A percentile compares a stretch with the other conserved stretches of the same genome.
Conservation (phyloP, 2,888 invertebrate genomes). For the Mythimna pallens region DNA sequence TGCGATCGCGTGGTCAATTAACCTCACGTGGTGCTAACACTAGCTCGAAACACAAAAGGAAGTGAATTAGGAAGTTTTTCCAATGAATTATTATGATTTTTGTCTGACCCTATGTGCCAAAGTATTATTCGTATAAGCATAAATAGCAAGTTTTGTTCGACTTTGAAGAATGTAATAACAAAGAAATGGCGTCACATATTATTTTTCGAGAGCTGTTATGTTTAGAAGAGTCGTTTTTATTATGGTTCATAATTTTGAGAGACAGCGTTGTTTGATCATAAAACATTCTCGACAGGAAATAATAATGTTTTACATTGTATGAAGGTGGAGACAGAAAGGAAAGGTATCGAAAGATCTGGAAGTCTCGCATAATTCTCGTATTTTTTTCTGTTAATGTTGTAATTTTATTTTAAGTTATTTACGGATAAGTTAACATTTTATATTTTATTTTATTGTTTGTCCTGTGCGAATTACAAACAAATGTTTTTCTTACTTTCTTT, state of each 20-base stretch:
- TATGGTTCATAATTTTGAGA: conserved; percentile 35
- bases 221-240: conserved; percentile 33
- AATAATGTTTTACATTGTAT: conserved; percentile 9
- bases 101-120: conserved; percentile 30
- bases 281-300: conserved; percentile 12
- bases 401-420: no score
- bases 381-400: no score
- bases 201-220: conserved; percentile 38
- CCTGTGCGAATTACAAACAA: no score
- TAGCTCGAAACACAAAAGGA: conserved; percentile 57
- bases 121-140: conserved; percentile 13
- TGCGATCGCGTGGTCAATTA: conserved; percentile 69
- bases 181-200: conserved; percentile 35
- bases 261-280: conserved; percentile 38
- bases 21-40: conserved; percentile 53
- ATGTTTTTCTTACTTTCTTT: no score
- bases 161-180: conserved; percentile 20
- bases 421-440: no score
- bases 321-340: neutral
- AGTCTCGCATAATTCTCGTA: neutral
- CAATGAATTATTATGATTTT: conserved; percentile 34
- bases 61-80: conserved; percentile 61
- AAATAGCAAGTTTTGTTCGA: conserved; percentile 30
- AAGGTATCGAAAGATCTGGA: neutral
- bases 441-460: no score